Conservation (phyloP, 2,888 invertebrate species). For the Nycteola revayana region DNA sequence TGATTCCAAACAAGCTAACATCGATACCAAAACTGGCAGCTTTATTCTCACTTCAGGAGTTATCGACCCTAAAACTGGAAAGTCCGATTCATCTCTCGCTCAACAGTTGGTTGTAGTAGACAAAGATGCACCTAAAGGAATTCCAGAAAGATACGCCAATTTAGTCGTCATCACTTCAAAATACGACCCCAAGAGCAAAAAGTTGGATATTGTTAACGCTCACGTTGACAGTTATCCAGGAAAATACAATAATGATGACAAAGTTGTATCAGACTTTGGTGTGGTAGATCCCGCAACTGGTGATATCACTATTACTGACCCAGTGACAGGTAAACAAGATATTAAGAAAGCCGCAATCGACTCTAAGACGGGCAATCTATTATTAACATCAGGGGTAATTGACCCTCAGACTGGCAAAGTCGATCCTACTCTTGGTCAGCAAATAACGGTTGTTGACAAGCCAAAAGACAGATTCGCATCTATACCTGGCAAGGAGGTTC, state of each 20-base stretch:
- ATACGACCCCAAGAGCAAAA: slow-evolving; percentile 80
- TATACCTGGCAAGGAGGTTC: slow-evolving; percentile 71
- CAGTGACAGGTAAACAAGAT: slow-evolving; percentile 84
- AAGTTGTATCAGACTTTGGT: slow-evolving; percentile 82
- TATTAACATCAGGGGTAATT: slow-evolving; percentile 79
- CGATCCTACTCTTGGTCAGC: slow-evolving; percentile 81
- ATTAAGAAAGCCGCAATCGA: slow-evolving; percentile 84
- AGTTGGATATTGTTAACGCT: slow-evolving; percentile 75
- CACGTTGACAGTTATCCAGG: slow-evolving; percentile 66
- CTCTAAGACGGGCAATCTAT: slow-evolving; percentile 83
- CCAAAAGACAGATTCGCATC: slow-evolving; percentile 64
- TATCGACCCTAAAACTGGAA: slow-evolving; percentile 84
- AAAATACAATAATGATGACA: slow-evolving; percentile 69
- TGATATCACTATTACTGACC: slow-evolving; percentile 81
- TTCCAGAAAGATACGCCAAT: slow-evolving; percentile 73
- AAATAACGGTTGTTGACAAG: slow-evolving; percentile 69
- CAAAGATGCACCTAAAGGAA: slow-evolving; percentile 67
- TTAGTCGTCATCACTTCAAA: slow-evolving; percentile 81
- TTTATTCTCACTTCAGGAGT: slow-evolving; percentile 82
- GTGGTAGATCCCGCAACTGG: slow-evolving; percentile 81
- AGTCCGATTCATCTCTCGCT: slow-evolving; percentile 84
- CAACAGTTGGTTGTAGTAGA: slow-evolving; percentile 75
- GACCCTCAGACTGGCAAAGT: slow-evolving; percentile 81
- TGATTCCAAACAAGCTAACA: slow-evolving; percentile 82
- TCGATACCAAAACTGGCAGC: slow-evolving; percentile 81